These are phyloP conservation scores for Maylandia zebra DNA, from an alignment of 2,113 vertebrate genomes.

Conservation along the genomic window DNA sequence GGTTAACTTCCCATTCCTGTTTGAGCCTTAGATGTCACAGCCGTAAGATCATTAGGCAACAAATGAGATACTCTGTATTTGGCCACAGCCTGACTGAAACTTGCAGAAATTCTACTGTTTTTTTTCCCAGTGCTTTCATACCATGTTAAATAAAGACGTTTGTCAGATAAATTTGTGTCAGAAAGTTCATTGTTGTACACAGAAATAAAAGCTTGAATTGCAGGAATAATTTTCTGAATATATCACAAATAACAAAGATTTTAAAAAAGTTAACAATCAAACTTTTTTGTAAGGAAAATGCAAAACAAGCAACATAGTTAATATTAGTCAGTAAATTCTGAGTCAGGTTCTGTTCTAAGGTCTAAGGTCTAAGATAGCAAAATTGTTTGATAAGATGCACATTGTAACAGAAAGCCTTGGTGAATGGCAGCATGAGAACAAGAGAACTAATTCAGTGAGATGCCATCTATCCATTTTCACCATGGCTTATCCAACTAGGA, in stretches of 20 bases:
- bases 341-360: neutral
- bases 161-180: neutral
- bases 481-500: neutral
- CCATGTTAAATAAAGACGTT: conserved; percentile 33
- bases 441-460: neutral
- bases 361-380: neutral
- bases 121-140: neutral
- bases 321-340: neutral
- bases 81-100: neutral
- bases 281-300: neutral
- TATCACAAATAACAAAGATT: neutral
- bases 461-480: neutral
- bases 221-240: neutral
- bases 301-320: neutral
- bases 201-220: neutral
- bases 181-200: neutral
- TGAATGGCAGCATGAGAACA: neutral
- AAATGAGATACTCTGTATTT: neutral
- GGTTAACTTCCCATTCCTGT: conserved; percentile 63
- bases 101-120: neutral
- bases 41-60: neutral
- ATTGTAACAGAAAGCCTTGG: neutral
- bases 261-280: neutral
- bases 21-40: conserved; percentile 53
- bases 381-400: neutral